These are phyloP conservation scores for Linnaemya vulpina DNA, from an alignment of 2,888 invertebrate species.

Conservation along the genomic window DNA sequence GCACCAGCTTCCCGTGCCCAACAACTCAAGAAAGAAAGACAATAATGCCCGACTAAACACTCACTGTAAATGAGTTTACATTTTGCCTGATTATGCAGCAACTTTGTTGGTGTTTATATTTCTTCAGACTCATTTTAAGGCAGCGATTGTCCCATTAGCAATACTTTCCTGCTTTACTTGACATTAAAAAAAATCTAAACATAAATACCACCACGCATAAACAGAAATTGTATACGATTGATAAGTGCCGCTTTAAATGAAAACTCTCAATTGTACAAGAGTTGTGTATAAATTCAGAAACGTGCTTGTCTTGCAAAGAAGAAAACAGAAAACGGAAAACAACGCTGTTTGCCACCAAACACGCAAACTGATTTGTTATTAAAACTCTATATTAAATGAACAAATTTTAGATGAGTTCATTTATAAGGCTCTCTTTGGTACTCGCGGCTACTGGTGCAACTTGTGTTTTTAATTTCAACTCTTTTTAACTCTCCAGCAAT, in stretches of 20 bases:
- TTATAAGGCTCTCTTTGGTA: slow-evolving; percentile 4
- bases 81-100: slow-evolving; percentile 2
- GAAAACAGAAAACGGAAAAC: slow-evolving; percentile 1
- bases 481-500: slow-evolving; percentile 10
- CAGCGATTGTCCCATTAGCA: slow-evolving; percentile 47
- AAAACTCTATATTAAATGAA: slow-evolving; percentile 41
- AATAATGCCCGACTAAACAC: too few species aligned
- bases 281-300: slow-evolving; percentile 13
- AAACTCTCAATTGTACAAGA: slow-evolving; percentile 34
- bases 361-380: slow-evolving; percentile 60
- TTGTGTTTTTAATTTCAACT: neutral
- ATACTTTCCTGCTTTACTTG: neutral
- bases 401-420: slow-evolving; percentile 10
- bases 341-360: slow-evolving; percentile 50
- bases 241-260: slow-evolving; percentile 44
- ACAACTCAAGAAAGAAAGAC: neutral
- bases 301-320: neutral
- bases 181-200: neutral
- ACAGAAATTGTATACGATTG: slow-evolving; percentile 24
- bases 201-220: slow-evolving; percentile 20
- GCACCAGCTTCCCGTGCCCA: neutral
- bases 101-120: neutral
- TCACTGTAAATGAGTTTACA: neutral
- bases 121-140: neutral
- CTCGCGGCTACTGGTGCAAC: slow-evolving; percentile 6